Base-by-base conservation (phyloP, 2,113 vertebrate species). In the Charina bottae region DNA sequence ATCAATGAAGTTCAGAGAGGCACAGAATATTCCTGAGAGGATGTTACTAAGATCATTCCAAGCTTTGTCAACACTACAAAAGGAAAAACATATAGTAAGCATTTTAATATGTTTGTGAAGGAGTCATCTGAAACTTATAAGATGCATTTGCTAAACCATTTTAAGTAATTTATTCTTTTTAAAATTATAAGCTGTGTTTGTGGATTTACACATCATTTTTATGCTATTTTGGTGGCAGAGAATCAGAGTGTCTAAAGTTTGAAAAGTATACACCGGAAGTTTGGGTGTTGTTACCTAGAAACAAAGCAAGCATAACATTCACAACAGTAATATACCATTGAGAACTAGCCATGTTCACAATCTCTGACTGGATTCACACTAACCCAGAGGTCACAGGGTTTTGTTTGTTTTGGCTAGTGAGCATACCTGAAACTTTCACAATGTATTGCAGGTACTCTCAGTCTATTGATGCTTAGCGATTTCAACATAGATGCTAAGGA, bases 1-100 rank as follows among this genome's bases (percentile, higher is more conserved):
- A 95, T 99, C 99, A 86, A 99, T 99, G 97, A 99, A 99, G 97
- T 99, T 99, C 90, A 99, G 97, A 42, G 99, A 99, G 62, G 99
- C 99, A 84, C 99, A 99, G 97, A 99, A 99, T 97, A 99, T 99
- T 88, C 99, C 99, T 0, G 99, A 99, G 91, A 99, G 97, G 93
- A 99, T 98, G 54, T 99, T 99, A 58, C 98, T 99, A 92, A 99
- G 98, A 91, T 99, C 99, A 95, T 98, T 99, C 99, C 99, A 99
- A 21, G 98, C 98, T 92, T 97, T 97, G 93, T 99, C 99, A 94
- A 99, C 98, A 68, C 99, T 99, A 93, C 56, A 94, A 87, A 92
- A 96, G 46, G 95, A 90, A 10, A 46, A 88, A 42, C 7, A 83
- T 23, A 54, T 19, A 58, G 49, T 21, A 53, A 60, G 12, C 10